phyloP scores from a whole-genome alignment of 2,888 invertebrate genomes.

The Epirrita christyi region DNA sequence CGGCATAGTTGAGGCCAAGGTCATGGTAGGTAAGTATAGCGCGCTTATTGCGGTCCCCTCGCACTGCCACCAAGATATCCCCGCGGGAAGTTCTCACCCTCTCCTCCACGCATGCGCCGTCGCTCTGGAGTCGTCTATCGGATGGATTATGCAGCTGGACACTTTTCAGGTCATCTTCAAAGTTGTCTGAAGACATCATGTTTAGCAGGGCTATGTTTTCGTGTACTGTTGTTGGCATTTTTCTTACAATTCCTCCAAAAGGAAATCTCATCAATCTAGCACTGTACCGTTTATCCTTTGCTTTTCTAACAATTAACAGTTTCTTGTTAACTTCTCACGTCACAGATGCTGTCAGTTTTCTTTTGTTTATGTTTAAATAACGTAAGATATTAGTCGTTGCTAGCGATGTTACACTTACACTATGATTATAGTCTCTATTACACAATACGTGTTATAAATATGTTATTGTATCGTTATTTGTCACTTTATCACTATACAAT shows the following conservation, averaged over 20 bases:
- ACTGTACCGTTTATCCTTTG: slow-evolving; percentile 17
- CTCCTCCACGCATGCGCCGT: slow-evolving; percentile 86
- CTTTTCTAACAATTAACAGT: slow-evolving; percentile 40
- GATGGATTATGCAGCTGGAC: slow-evolving; percentile 95
- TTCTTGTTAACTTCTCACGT: slow-evolving; percentile 32
- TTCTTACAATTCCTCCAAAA: slow-evolving; percentile 45
- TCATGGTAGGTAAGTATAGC: slow-evolving; percentile 99
- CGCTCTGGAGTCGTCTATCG: slow-evolving; percentile 84
- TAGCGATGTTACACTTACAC: slow-evolving; percentile 53
- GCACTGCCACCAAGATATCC: slow-evolving; percentile 95
- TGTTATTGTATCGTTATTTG: slow-evolving; percentile 49
- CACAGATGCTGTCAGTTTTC: slow-evolving; percentile 32
- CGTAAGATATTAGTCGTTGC: slow-evolving; percentile 55
- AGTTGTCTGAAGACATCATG: slow-evolving; percentile 88
- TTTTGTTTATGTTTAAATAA: slow-evolving; percentile 60
- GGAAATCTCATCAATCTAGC: slow-evolving; percentile 47
- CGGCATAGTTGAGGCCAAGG: slow-evolving; percentile 98
- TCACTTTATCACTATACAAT: slow-evolving; percentile 62
- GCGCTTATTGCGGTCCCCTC: slow-evolving; percentile 95
- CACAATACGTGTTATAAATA: slow-evolving; percentile 49
- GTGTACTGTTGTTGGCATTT: slow-evolving; percentile 75
- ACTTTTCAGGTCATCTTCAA: slow-evolving; percentile 96
- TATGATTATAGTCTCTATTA: slow-evolving; percentile 55
- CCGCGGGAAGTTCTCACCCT: slow-evolving; percentile 97
- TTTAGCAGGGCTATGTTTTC: slow-evolving; percentile 87